Conservation (phyloP, 2,797 vertebrate species). For the Morelia viridis region DNA sequence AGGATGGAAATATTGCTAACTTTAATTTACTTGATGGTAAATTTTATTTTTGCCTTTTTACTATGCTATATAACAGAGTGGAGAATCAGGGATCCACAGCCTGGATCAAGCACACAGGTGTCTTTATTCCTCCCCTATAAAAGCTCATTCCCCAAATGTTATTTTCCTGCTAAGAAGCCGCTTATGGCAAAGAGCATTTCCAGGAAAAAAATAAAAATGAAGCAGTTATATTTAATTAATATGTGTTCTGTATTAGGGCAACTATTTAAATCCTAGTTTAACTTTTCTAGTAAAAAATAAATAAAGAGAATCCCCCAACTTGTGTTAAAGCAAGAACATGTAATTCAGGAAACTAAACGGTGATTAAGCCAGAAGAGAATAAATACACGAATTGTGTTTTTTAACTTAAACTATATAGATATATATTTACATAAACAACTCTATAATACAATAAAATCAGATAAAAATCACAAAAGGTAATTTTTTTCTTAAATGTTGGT, state of each 20-base stretch:
- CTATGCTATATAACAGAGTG: neutral
- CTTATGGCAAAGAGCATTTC: neutral
- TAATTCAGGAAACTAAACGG: conserved; percentile 4
- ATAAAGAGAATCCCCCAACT: neutral
- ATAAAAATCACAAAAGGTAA: conserved; percentile 83
- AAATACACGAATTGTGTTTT: conserved; percentile 35
- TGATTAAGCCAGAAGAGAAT: conserved; percentile 6
- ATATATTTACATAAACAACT: conserved; percentile 82
- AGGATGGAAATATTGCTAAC: neutral
- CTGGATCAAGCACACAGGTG: neutral
- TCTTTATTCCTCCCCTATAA: neutral
- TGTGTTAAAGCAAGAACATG: neutral
- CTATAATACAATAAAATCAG: conserved; percentile 83
- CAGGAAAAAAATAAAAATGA: neutral
- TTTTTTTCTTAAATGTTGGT: conserved; percentile 69
- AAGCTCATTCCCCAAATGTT: neutral
- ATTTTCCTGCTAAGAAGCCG: neutral
- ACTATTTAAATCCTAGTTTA: neutral
- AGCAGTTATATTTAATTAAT: neutral
- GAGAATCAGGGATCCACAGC: neutral
- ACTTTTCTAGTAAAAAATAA: neutral
- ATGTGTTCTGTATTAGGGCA: neutral
- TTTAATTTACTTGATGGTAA: neutral
- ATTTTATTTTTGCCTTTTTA: neutral
- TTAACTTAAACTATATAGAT: conserved; percentile 76